These are phyloP conservation scores for Phenganax stokvisi DNA, from an alignment of 92 coral and sea anemone species.

Conservation along the genomic window DNA sequence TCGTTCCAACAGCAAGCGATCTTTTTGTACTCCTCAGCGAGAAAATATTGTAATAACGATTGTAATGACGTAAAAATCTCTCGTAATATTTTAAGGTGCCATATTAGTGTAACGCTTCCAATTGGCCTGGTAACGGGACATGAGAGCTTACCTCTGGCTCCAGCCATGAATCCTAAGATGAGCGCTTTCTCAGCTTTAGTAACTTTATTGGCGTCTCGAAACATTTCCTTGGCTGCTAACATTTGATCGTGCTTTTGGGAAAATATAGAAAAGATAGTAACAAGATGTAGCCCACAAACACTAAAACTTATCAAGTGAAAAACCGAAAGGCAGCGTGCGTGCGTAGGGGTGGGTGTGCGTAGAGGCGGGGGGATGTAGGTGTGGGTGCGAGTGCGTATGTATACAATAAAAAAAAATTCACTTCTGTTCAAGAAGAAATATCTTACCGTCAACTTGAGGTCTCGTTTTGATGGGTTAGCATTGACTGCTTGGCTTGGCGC, in stretches of 20 bases:
- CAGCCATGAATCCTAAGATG: slow-evolving; percentile 98
- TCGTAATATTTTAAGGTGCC: no score
- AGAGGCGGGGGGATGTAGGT: no score
- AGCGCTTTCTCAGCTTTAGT: slow-evolving; percentile 96
- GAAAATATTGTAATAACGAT: no score
- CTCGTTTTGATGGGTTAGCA: slow-evolving; percentile 49
- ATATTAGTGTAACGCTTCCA: no score
- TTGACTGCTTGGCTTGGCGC: slow-evolving; percentile 46
- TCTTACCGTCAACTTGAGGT: slow-evolving; percentile 78
- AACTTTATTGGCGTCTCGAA: slow-evolving; percentile 92
- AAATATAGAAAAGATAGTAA: background rate
- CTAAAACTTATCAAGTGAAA: background rate
- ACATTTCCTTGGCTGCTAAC: slow-evolving; percentile 99
- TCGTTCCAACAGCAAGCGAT: no score
- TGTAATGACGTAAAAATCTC: no score
- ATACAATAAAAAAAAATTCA: no score
- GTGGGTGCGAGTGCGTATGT: no score
- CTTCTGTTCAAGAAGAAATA: background rate
- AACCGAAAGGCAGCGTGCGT: no score
- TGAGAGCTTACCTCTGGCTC: slow-evolving; percentile 71
- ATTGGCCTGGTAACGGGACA: no score
- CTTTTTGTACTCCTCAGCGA: no score
- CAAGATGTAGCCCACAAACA: background rate
- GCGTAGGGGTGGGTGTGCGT: no score
- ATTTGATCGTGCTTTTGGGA: slow-evolving; percentile 82